Evolutionary conservation across 2,113 vertebrate species (phyloP), one percentile per base, ranked within the genome.

Genomic region (Baryphthengus martii): DNA sequence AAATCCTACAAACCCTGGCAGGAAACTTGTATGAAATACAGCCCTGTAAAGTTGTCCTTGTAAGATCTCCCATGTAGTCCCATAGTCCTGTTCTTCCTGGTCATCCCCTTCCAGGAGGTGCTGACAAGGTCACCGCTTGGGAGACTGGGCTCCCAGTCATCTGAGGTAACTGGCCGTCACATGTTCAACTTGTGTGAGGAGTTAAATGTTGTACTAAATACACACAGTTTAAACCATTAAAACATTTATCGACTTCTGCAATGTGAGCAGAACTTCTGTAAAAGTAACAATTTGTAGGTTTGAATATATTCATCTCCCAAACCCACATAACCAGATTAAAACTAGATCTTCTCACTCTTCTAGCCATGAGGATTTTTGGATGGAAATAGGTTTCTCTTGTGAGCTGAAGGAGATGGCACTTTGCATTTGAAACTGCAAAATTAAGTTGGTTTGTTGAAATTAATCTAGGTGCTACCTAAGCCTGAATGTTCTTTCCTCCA

Each of bases 11-110:
- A 44, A 23, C 5, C 13, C 29, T 18, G 58, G 17, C 28, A 16
- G 39, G 28, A 85, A 65, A 39, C 3, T 7, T 59, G 5, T 5
- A 20, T 31, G 62, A 55, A 19, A 37, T 21, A 10, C 6, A 83
- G 58, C 26, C 12, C 24, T 40, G 40, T 1, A 20, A 62, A 44
- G 11, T 1, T 24, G 17, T 76, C 56, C 20, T 31, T 76, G 26
- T 1, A 0, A 6, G 37, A 7, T 59, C 6, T 40, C 1, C 1
- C 6, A 0, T 3, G 11, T 11, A 4, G 59, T 65, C 29, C 31
- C 11, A 5, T 2, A 11, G 33, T 8, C 2, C 1, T 31, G 23
- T 33, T n/a, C 11, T 25, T 62, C 50, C 65, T 88, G 45, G 65
- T 5, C 4, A 0, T 40, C 4, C 1, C 44, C 37, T 74, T 37